Percentiles rank a stretch among this genome's conserved stretches.
Conservation (phyloP, 2,113 vertebrate species). For the Rana temporaria region DNA sequence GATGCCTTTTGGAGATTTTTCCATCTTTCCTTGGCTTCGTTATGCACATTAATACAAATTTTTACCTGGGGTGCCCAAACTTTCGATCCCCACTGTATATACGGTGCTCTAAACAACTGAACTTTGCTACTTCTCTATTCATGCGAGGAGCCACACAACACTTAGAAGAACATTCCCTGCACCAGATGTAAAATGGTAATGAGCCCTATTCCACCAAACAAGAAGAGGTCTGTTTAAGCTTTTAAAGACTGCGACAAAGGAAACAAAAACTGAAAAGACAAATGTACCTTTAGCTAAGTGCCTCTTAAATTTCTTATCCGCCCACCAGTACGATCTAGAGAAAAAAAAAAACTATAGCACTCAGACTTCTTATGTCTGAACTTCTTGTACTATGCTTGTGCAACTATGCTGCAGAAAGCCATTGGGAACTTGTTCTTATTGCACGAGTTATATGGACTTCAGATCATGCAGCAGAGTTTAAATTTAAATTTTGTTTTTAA, state of each 20-base stretch:
- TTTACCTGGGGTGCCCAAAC: too few relatives aligned
- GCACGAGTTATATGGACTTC: too few relatives aligned
- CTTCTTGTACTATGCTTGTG: neutral
- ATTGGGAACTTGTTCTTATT: too few relatives aligned
- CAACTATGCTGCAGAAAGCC: neutral
- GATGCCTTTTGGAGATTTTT: too few relatives aligned
- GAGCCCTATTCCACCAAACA: neutral
- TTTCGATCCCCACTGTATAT: too few relatives aligned
- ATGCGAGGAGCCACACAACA: neutral
- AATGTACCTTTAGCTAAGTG: slow-evolving; percentile 28
- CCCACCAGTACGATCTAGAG: neutral
- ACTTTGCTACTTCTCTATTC: neutral
- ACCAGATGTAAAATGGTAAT: slow-evolving; percentile 10
- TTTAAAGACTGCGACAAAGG: neutral
- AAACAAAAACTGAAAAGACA: slow-evolving; percentile 21
- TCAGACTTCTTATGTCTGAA: neutral
- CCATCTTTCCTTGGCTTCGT: too few relatives aligned
- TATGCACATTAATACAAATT: too few relatives aligned
- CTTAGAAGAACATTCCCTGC: neutral
- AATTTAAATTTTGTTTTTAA: too few relatives aligned
- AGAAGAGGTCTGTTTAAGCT: neutral
- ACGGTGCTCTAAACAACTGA: neutral
- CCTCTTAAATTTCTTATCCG: slow-evolving; percentile 19
- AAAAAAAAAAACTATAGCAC: neutral
- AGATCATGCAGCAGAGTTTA: too few relatives aligned